Conservation (phyloP, 2,113 vertebrate genomes). For the Ardeotis arabs region DNA sequence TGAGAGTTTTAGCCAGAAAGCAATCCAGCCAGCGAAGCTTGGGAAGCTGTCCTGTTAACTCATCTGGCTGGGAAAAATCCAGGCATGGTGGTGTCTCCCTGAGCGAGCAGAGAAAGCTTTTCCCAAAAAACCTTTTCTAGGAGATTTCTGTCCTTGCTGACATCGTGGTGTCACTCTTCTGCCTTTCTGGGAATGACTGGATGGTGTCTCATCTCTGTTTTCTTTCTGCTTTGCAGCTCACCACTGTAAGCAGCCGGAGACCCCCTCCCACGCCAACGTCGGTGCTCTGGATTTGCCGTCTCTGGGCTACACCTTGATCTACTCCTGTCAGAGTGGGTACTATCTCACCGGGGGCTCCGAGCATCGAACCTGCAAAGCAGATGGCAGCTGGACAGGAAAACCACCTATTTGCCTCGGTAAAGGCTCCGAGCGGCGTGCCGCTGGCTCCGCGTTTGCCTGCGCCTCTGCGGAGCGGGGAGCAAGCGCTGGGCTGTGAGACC, state of each 20-base stretch:
- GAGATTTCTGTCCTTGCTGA: neutral
- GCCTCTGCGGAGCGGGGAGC: neutral
- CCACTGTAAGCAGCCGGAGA: conserved; percentile 94
- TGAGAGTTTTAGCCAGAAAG: neutral
- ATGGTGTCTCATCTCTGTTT: neutral
- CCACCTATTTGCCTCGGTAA: conserved; percentile 91
- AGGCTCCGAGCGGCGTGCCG: neutral
- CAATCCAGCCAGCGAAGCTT: neutral
- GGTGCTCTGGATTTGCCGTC: conserved; percentile 94
- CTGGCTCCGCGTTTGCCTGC: rapidly evolving
- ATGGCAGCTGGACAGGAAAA: conserved; percentile 98
- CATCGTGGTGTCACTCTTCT: rapidly evolving
- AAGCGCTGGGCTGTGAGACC: rapidly evolving
- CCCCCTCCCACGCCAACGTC: conserved; percentile 88
- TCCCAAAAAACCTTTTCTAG: neutral
- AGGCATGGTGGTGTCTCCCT: neutral
- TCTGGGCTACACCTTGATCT: conserved; percentile 96
- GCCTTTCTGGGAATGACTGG: rapidly evolving
- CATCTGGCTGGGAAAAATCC: neutral
- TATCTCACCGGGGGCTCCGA: conserved; percentile 95
- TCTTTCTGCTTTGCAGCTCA: conserved; percentile 77
- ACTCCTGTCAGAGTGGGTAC: conserved; percentile 93
- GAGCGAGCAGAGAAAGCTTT: neutral
- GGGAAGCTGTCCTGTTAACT: neutral
- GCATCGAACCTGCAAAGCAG: conserved; percentile 94